Evolutionary conservation across 2,113 vertebrate genomes (phyloP), one percentile per base, ranked within the genome.

Genomic region (Coptodon rendalli): DNA sequence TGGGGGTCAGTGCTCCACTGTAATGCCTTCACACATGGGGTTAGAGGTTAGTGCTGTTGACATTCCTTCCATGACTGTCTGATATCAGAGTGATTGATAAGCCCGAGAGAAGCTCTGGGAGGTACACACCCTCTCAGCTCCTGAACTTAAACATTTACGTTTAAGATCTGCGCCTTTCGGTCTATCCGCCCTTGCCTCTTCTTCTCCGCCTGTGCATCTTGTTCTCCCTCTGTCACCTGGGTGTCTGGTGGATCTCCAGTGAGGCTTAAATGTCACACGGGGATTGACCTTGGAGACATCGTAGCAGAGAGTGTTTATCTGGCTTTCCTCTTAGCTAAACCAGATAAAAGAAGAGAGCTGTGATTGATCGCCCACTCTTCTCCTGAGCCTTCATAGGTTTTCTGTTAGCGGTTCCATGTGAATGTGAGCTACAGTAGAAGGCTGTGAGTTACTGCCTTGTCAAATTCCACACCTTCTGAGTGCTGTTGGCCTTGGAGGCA

Each of bases 11-110:
- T 5, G 89, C 89, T 90, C 76, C 95, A 93, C 93, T 93, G 94
- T 95, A 95, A 93, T 84, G 90, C 92, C 91, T 95, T 94, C 94
- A 94, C 93, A 94, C 89, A 13, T 84, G 66, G 86, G 94, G 94
- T 95, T 90, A 94, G 90, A 94, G 94, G 94, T 94, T 89, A 94
- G 86, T 16, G 68, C 87, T 95, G 94, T 94, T 95, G 94, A 94
- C 95, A 96, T 96, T 95, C 95, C 92, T 95, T 89, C 92, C 86
- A 91, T 93, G 92, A 93, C 92, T 92, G 88, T 94, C 92, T 94
- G 94, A 96, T 96, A 96, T 94, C 91, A 87, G 90, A 27, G 79
- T 94, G 94, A 96, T 94, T 93, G 93, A 96, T 95, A 88, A 91
- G 85, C 68, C 52, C 3, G 80, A 82, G 85, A 56, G 34, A 57